Base-by-base conservation (phyloP, 2,113 vertebrate species). In the Callocephalon fimbriatum region DNA sequence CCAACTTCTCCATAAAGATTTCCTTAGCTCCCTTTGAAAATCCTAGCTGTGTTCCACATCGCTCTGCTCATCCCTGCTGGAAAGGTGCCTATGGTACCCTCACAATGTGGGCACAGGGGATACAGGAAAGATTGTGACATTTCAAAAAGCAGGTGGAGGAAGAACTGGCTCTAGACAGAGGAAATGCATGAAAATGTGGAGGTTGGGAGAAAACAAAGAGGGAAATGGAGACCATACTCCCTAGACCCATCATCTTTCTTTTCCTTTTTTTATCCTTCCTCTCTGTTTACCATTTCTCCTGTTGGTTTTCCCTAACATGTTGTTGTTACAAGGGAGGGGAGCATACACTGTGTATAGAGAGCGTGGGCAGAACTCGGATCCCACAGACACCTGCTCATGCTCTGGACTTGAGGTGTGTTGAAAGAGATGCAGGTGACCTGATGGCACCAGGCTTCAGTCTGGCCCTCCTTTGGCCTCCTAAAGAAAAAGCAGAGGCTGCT, bases 21-120 rank as follows among this genome's bases (percentile, higher is more conserved):
- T 96, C 88, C 72, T 87, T 74, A 66, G 48, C 53, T 90, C 86
- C 86, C 88, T 95, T 94, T 94, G 88, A 88, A 95, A 94, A 78
- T 85, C 51, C 53, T 47, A 61, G 70, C 72, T 67, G 12, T 73
- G 83, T 15, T 91, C 82, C 29, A 25, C 38, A 54, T 48, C 0
- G 1, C 54, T 47, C 81, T 47, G 18, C 1, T 1, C 42, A 66
- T 94, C 72, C 53, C 82, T 16, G 44, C 86, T 93, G 90, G 90
- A 95, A 95, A 75, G 68, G 35, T 53, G 88, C 88, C 86, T 66
- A 0, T 1, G 3, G 68, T 83, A 18, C 88, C 63, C 54, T 73
- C 51, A 66, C 88, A 92, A 59, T 37, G 3, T 79, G 86, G 86
- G 83, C 79, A 95, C 27, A 15, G 40, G 40, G 72, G 76, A 80